Evolutionary conservation across 1,140 invertebrate species (phyloP), one percentile per base, ranked within the genome.

Genomic region (Daktulosphaira vitifoliae): DNA sequence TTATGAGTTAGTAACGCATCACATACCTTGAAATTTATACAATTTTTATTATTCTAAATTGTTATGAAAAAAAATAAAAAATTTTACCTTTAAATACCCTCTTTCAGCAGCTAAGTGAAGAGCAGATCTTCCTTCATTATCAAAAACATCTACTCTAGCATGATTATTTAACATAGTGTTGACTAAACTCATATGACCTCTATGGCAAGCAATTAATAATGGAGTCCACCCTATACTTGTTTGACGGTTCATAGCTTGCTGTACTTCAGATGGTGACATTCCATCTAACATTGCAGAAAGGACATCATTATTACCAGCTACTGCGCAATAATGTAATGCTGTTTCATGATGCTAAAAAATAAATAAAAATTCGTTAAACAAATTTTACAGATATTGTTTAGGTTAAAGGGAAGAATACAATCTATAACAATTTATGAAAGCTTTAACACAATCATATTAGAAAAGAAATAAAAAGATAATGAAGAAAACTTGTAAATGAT

Each of bases 141-240:
- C 96, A 75, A 99, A 99, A 0, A 99, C 95, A 76, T 99, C 96
- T 7, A 99, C 96, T 73, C 96, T 84, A 1, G 95, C 96, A 75
- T 96, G 90, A 74, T 94, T 92, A 22, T 85, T 80, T 48, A 96
- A 77, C 33, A 96, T 79, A 54, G 87, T 95, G 70, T 85, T 90
- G 1, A 94, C 72, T 66, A 73, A 69, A 16, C 71, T 69, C 66
- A 68, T 70, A 39, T 73, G 72, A 54, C 76, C 79, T 69, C 77
- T 74, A 72, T 90, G 82, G 68, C 87, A 87, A 11, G 96, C 96
- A 67, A 98, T 93, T 22, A 98, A 78, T 59, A 99, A 77, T 3
- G 96, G 95, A 0, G 95, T 97, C 92, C 96, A 98, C 2, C 96
- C 96, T 65, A 87, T 81, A 3, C 82, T 82, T 23, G 90, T 89